Base-by-base conservation (phyloP, 1,140 invertebrate genomes). In the Oncopeltus fasciatus region DNA sequence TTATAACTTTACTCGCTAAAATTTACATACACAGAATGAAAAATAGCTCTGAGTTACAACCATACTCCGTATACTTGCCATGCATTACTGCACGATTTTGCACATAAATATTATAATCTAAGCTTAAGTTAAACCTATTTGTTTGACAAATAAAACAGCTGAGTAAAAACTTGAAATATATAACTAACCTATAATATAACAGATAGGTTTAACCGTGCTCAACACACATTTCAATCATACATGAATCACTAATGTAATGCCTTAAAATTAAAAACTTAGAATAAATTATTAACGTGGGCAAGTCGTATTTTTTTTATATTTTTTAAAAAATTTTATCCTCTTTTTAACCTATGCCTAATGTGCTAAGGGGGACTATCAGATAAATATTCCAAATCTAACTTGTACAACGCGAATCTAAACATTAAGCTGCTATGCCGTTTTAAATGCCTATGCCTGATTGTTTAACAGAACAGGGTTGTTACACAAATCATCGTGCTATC, bases 21-120 rank as follows among this genome's bases (percentile, higher is more conserved):
- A 64, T 65, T 65, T 65, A 65, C 64, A 57, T 65, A 65, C 64
- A 65, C 64, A 65, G 64, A 65, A 59, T 65, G 60, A 62, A 65
- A 62, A 62, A 62, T 65, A 65, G 60, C 64, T 65, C 64, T 65
- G 58, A 60, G 47, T 62, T 65, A 65, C 64, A 65, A 65, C 64
- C 64, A 57, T 65, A 60, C 56, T 65, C 64, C 64, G 64, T 65
- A 65, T 65, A 65, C 64, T 62, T 61, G 27, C 43, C 60, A 60
- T 65, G 64, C 64, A 61, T 46, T 28, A 49, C 43, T 61, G 59
- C 59, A 61, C 29, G 28, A 18, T 59, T 64, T 65, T 65, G 56
- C 64, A 62, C 64, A 65, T 65, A 62, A 62, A 57, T 56, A 64
- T 59, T 56, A 49, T 51, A 60, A 60, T 53, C 49, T 56, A 61